Base-by-base conservation (phyloP, 2,797 vertebrate species). In the Caiman crocodilus region DNA sequence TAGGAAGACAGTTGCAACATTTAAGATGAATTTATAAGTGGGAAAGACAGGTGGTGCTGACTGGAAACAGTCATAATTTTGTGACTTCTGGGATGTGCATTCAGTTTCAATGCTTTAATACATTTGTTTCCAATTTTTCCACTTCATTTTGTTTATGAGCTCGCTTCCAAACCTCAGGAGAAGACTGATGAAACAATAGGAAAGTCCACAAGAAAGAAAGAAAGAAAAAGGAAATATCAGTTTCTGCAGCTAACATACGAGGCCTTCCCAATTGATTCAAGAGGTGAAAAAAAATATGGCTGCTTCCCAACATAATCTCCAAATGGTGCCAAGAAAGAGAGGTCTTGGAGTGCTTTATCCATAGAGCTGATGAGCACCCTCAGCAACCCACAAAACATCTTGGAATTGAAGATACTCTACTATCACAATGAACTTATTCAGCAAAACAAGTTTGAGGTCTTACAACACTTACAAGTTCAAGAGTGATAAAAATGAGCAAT, bases 331-430 rank as follows among this genome's bases (percentile, higher is more conserved):
- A 42, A 32, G n/a, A 42, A 23, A 16, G 57, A 69, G 6, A 76
- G 10, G 18, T 50, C 25, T 14, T 59, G 18, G 50, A 71, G 57
- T 25, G 30, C 16, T 71, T 63, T 69, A 58, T 58, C 50, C 76
- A 2, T 58, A 3, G 5, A n/a, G 42, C 30, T 58, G 69, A 77
- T 16, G 32, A 64, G 82, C 58, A 64, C 32, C 59, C 50, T 73
- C 50, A 59, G 58, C 2, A 0, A 4, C 56, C 67, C 6, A 4
- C 6, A 3, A 12, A 25, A 13, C 7, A 6, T 4, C 8, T 56
- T 42, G n/a, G 64, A 10, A 4, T 2, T n/a, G 78, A n/a, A 3
- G 25, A 32, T 2, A 11, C 26, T 55, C 32, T 1, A 1, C 14
- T 23, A 30, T 55, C 69, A n/a, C 21, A 18, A 14, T 0, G 2